Evolutionary conservation across 2,113 vertebrate genomes (phyloP).

Genomic region (Caracal caracal): DNA sequence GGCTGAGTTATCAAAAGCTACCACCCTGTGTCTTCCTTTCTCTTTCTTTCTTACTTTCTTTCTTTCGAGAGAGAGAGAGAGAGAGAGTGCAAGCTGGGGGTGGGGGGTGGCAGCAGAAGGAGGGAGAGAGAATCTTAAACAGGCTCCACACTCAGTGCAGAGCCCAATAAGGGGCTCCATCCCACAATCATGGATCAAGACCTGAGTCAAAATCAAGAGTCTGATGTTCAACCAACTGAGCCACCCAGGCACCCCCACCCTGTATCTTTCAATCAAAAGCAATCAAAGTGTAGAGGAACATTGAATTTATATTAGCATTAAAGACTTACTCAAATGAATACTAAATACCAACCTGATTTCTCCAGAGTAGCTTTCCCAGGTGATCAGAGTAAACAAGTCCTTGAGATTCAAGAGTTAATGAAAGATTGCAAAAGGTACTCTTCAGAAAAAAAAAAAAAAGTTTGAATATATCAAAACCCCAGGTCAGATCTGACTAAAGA

Average conservation of each 20-base stretch:
- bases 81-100: too few species aligned
- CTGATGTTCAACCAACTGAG: too few species aligned
- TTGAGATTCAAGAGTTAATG: background rate
- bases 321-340: background rate
- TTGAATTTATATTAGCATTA: constrained; percentile 19
- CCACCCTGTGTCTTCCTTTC: background rate
- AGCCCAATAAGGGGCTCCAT: too few species aligned
- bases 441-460: constrained; percentile 10
- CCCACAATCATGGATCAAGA: too few species aligned
- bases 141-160: too few species aligned
- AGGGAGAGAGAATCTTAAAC: too few species aligned
- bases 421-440: constrained; percentile 2
- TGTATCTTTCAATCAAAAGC: constrained; percentile 42
- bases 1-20: constrained; percentile 9
- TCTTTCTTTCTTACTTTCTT: too few species aligned
- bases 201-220: too few species aligned
- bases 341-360: constrained; percentile 11
- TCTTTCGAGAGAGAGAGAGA: too few species aligned
- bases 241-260: background rate
- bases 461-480: background rate
- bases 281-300: constrained; percentile 5
- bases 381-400: background rate
- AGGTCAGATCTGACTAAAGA: background rate
- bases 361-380: constrained; percentile 13
- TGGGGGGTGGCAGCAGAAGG: too few species aligned